These are phyloP conservation scores for zebrafish (Danio rerio) DNA, from an alignment of 2,113 vertebrate species.

Conservation along the genomic window GRCz12tu NC_133181.1:30227001-30227500, in stretches of 20 bases:
- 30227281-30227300: background rate
- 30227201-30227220: too few relatives aligned
- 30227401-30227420: background rate
- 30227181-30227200: too few relatives aligned
- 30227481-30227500: background rate
- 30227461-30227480: background rate
- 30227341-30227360: constrained; percentile 27
- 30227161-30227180: too few relatives aligned
- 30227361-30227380: constrained; percentile 32
- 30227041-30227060: too few relatives aligned
- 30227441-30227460: constrained; percentile 13
- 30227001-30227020: too few relatives aligned
- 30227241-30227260: background rate
- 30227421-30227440: background rate
- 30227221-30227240: background rate
- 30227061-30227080: too few relatives aligned
- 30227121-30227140: too few relatives aligned
- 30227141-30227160: too few relatives aligned
- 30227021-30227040: too few relatives aligned
- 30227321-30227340: constrained; percentile 4
- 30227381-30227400: background rate
- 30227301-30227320: constrained; percentile 21
- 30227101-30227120: too few relatives aligned
- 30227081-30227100: too few relatives aligned
- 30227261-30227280: background rate